Percentiles rank a stretch among this genome's conserved stretches.
Conservation (phyloP, 1,140 invertebrate genomes). For the Drusus annulatus region DNA sequence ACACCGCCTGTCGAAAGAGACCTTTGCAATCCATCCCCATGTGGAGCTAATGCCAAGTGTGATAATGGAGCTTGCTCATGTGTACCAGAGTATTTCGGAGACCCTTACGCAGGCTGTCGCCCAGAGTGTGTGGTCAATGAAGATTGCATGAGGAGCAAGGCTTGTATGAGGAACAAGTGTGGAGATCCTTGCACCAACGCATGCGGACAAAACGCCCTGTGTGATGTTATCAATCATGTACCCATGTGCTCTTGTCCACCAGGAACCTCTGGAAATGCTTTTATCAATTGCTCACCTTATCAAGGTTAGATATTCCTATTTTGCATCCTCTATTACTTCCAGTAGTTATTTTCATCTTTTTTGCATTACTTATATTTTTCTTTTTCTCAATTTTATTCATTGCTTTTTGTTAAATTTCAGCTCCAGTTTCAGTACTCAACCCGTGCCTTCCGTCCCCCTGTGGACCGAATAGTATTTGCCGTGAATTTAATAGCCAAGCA, state of each 20-base stretch:
- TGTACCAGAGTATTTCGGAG: conserved; percentile 79
- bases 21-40: conserved; percentile 75
- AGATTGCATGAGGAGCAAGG: conserved; percentile 80
- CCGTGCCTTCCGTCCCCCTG: conserved; percentile 79
- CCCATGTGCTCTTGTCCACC: conserved; percentile 81
- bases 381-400: neutral
- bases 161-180: conserved; percentile 82
- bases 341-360: too few species aligned
- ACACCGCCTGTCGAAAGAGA: conserved; percentile 66
- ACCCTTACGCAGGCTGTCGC: conserved; percentile 78
- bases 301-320: conserved; percentile 66
- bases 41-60: conserved; percentile 83
- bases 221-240: conserved; percentile 82
- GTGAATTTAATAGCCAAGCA: conserved; percentile 69
- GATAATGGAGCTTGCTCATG: conserved; percentile 85
- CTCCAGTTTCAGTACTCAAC: conserved; percentile 66
- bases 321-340: too few species aligned
- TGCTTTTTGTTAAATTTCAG: conserved; percentile 63
- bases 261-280: conserved; percentile 81
- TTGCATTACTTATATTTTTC: too few species aligned
- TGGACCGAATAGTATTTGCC: conserved; percentile 78
- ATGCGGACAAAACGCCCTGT: conserved; percentile 81
- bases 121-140: conserved; percentile 82
- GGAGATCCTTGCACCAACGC: conserved; percentile 79
- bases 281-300: conserved; percentile 75